Conservation (phyloP, 2,113 vertebrate species). For the Uropsilus gracilis region DNA sequence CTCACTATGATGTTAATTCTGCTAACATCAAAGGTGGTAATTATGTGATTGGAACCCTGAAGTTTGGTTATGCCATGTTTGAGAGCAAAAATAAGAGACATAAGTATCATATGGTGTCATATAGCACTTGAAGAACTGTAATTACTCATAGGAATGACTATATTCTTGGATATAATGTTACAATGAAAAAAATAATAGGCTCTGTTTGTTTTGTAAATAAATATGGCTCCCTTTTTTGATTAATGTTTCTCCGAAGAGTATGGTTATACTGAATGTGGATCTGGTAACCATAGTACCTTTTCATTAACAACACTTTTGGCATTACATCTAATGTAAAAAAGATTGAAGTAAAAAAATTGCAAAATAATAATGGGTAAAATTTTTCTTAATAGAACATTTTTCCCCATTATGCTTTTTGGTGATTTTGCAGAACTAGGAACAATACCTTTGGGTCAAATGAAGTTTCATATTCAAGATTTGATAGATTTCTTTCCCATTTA, state of each 20-base stretch:
- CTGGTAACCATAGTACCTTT: not conserved
- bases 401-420: not conserved
- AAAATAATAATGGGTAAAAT: not conserved
- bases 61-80: not conserved
- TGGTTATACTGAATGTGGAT: not conserved
- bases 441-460: not conserved
- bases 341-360: not conserved
- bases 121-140: not conserved
- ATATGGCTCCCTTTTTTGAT: not conserved
- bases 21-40: not conserved
- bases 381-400: not conserved
- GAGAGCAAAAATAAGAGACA: not conserved
- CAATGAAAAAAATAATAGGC: not conserved
- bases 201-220: not conserved
- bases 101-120: rapidly evolving
- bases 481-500: slow-evolving; percentile 17
- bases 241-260: not conserved
- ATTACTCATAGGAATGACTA: not conserved
- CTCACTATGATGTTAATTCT: not conserved
- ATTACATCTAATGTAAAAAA: not conserved
- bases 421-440: slow-evolving; percentile 7
- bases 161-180: not conserved
- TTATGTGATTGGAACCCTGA: not conserved
- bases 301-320: not conserved
- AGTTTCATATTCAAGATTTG: not conserved